Evolutionary conservation across 2,113 vertebrate species (phyloP).

Genomic region (Neodon shergylaensis): DNA sequence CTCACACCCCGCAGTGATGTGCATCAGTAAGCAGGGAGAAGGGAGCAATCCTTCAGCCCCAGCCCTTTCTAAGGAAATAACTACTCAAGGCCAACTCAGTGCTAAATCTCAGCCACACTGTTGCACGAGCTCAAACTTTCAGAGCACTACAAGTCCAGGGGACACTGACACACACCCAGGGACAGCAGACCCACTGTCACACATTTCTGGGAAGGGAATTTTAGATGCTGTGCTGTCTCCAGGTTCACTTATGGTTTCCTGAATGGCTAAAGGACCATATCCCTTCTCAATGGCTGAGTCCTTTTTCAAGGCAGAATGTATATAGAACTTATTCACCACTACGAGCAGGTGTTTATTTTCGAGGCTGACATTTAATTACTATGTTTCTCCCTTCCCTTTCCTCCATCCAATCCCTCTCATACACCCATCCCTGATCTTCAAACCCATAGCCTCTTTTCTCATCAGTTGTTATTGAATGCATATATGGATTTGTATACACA

Average conservation of each 20-base stretch:
- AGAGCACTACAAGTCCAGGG: not conserved
- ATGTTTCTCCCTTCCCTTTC: not conserved
- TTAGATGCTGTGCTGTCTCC: not conserved
- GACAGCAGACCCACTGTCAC: too few species aligned
- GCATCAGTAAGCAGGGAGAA: constrained; percentile 29
- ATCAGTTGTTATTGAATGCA: not conserved
- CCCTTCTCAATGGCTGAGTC: not conserved
- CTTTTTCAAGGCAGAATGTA: not conserved
- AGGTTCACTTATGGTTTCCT: not conserved
- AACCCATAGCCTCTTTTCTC: not conserved
- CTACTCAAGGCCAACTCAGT: not conserved
- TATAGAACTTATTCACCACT: not conserved
- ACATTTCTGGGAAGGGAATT: not conserved
- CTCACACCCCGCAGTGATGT: constrained; percentile 20
- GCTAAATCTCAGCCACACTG: not conserved
- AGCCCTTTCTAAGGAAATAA: not conserved
- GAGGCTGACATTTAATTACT: not conserved
- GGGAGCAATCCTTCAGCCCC: constrained; percentile 19
- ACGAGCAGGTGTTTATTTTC: not conserved
- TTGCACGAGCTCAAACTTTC: not conserved
- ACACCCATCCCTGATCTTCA: not conserved
- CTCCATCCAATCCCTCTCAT: not conserved
- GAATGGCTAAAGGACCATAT: not conserved
- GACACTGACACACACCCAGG: fast-evolving
- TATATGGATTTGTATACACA: not conserved